Conservation (phyloP, 2,113 vertebrate genomes). For the Balaenoptera acutorostrata region DNA sequence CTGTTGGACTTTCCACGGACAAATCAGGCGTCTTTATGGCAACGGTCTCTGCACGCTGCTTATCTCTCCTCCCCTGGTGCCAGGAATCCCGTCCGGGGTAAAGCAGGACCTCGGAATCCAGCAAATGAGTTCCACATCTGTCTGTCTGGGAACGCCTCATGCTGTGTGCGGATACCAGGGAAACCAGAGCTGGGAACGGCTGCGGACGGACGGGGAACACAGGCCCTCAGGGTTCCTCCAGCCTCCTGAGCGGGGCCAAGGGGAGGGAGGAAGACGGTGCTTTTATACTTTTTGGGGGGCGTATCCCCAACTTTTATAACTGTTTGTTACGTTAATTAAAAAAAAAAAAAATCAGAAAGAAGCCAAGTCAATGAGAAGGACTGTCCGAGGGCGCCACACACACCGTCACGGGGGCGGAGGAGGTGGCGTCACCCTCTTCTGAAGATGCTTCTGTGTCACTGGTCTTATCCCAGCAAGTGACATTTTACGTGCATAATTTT, state of each 20-base stretch:
- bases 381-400: neutral
- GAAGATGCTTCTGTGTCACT: neutral
- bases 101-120: conserved; percentile 88
- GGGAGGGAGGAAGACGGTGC: neutral
- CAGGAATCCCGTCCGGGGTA: conserved; percentile 81
- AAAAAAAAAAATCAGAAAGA: neutral
- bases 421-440: accelerated
- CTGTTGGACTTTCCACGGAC: conserved; percentile 76
- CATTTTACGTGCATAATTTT: neutral
- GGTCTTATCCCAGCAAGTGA: neutral
- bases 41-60: conserved; percentile 77
- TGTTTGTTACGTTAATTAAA: neutral
- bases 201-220: conserved; percentile 69
- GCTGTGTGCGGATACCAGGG: conserved; percentile 68
- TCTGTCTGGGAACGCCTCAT: conserved; percentile 86
- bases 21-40: conserved; percentile 77
- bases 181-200: conserved; percentile 75
- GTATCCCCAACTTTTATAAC: no score
- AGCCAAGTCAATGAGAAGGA: neutral
- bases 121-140: conserved; percentile 88
- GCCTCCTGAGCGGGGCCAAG: neutral
- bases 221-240: neutral
- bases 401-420: accelerated
- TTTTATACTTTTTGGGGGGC: neutral
- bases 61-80: conserved; percentile 77